Conservation (phyloP, 2,888 invertebrate genomes). For the Thyatira batis region DNA sequence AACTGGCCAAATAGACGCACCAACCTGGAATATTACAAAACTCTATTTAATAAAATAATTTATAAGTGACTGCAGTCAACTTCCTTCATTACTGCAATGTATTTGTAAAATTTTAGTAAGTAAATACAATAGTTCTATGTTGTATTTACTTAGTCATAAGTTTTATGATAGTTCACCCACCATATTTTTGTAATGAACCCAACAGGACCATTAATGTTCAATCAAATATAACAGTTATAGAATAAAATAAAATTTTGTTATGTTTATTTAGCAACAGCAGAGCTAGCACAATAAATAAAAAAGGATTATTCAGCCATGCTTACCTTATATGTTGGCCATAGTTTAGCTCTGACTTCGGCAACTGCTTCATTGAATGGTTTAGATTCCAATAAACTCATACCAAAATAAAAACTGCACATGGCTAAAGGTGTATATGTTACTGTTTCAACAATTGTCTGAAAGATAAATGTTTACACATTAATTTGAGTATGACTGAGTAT, state of each 20-base stretch:
- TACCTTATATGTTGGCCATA: conserved; percentile 89
- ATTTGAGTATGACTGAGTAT: too few relatives aligned
- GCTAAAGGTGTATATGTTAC: conserved; percentile 89
- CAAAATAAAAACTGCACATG: conserved; percentile 89
- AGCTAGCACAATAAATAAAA: background rate
- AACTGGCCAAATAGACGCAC: conserved; percentile 87
- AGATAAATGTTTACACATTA: conserved; percentile 26
- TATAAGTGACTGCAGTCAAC: too few relatives aligned
- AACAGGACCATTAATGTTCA: too few relatives aligned
- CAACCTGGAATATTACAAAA: conserved; percentile 79
- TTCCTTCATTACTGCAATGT: too few relatives aligned
- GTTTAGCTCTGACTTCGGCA: conserved; percentile 87
- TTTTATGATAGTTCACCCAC: too few relatives aligned
- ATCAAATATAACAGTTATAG: too few relatives aligned
- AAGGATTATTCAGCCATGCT: background rate
- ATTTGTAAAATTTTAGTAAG: too few relatives aligned
- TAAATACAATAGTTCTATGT: too few relatives aligned
- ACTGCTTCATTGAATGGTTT: conserved; percentile 84
- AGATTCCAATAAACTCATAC: conserved; percentile 88
- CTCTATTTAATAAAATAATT: background rate
- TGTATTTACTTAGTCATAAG: too few relatives aligned
- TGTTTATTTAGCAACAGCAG: too few relatives aligned
- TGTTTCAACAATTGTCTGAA: conserved; percentile 88
- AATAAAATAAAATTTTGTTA: too few relatives aligned
- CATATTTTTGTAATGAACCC: too few relatives aligned